Evolutionary conservation across 2,797 vertebrate genomes (phyloP), one percentile per base, ranked within the genome.

Genomic region (Paguma larvata): DNA sequence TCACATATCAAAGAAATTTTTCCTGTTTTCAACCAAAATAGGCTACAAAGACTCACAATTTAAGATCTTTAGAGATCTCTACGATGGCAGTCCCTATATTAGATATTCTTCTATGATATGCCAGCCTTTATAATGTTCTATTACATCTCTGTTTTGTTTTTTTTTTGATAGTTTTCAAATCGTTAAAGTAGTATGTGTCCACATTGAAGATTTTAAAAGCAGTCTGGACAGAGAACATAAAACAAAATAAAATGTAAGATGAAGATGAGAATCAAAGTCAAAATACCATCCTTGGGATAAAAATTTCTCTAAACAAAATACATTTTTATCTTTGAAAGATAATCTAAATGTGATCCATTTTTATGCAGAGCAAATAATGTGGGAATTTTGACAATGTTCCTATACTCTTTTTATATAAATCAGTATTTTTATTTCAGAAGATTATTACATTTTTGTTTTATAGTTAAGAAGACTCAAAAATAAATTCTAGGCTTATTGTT

Each of bases 271-370:
- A 84, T 91, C 68, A 46, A 68, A 73, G 19, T 68, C 27, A 44
- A 83, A 86, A n/a, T 95, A 19, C 30, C 4, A 72, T 32, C 13
- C 5, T 44, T 86, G 14, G 2, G 67, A 51, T 38, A 95, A 94
- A 93, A 78, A 70, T 89, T 14, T 75, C 46, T 86, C 53, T 56
- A 95, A 87, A 78, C 25, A 44, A 48, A 48, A 63, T 44, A 96
- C 41, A 89, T 93, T n/a, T 89, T 95, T 91, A 73, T 85, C 34
- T 93, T 92, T 89, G 34, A 68, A 92, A 44, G 56, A 75, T 89
- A 63, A 85, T 70, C 95, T 95, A 75, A 84, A 93, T 68, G 4
- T 82, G 38, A 38, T 63, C 18, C 5, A 32, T 62, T 77, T 97
- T 89, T 51, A 62, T 3, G 18, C 12, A 79, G 23, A 86, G 38